Percentiles rank a stretch among this genome's conserved stretches.
Evolutionary conservation across 1,140 invertebrate genomes (phyloP).

Genomic region (Conus ventricosus): DNA sequence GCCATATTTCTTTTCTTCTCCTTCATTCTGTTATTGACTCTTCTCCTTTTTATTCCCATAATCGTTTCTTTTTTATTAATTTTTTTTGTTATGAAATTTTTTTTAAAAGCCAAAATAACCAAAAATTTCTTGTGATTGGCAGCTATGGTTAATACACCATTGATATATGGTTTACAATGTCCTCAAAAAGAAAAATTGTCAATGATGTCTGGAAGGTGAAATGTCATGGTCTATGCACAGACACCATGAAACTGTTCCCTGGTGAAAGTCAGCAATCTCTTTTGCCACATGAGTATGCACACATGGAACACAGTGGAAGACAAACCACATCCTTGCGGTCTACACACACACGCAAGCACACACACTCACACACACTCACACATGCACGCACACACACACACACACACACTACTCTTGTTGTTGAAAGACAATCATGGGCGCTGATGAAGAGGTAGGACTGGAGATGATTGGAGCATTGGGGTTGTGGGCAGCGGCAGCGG

Average conservation of each 20-base stretch:
- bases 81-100: too few species aligned
- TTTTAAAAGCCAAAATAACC: too few species aligned
- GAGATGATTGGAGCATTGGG: constrained; percentile 7
- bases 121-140: not conserved
- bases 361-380: not conserved
- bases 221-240: not conserved
- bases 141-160: not conserved
- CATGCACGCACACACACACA: not conserved
- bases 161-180: not conserved
- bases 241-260: too few species aligned
- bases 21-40: too few species aligned
- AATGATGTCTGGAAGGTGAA: not conserved
- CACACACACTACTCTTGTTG: not conserved
- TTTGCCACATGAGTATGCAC: too few species aligned
- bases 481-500: constrained; percentile 20
- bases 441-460: constrained; percentile 5
- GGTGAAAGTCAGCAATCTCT: not conserved
- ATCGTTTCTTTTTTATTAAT: not conserved
- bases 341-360: not conserved
- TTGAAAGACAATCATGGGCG: constrained; percentile 20
- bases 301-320: too few species aligned
- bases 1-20: too few species aligned
- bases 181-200: not conserved
- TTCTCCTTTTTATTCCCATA: not conserved
- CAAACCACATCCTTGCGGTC: too few species aligned